Conservation (phyloP, 2,113 vertebrate species). For the Bufo bufo region DNA sequence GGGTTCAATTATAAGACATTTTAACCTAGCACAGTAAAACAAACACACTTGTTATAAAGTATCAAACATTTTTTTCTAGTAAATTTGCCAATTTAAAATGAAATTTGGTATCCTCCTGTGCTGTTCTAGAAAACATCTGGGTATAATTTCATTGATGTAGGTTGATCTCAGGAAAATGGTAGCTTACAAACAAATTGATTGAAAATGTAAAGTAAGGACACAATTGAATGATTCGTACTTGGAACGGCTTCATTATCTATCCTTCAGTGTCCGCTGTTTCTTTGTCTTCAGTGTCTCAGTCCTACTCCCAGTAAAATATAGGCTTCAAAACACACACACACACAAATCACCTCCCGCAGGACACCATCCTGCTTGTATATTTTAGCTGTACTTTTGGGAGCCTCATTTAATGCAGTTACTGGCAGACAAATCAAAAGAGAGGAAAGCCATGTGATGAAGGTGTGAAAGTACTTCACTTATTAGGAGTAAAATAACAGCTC, state of each 20-base stretch:
- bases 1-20: constrained; percentile 52
- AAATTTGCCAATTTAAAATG: constrained; percentile 57
- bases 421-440: background rate
- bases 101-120: constrained; percentile 49
- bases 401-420: constrained; percentile 24
- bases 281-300: background rate
- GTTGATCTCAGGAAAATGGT: constrained; percentile 48
- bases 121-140: constrained; percentile 50
- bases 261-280: background rate
- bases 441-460: background rate
- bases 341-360: constrained; percentile 3
- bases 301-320: background rate
- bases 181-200: constrained; percentile 35
- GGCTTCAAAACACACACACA: background rate
- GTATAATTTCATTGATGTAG: constrained; percentile 51
- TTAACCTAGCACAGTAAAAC: constrained; percentile 41
- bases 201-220: constrained; percentile 51
- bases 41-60: constrained; percentile 49
- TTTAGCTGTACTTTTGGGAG: constrained; percentile 4
- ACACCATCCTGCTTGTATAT: background rate
- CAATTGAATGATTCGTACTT: background rate
- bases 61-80: constrained; percentile 45
- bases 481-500: constrained; percentile 34
- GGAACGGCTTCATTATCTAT: constrained; percentile 1
- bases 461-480: constrained; percentile 43